Conservation (phyloP, 2,797 vertebrate species). For the Phoeniculus purpureus region DNA sequence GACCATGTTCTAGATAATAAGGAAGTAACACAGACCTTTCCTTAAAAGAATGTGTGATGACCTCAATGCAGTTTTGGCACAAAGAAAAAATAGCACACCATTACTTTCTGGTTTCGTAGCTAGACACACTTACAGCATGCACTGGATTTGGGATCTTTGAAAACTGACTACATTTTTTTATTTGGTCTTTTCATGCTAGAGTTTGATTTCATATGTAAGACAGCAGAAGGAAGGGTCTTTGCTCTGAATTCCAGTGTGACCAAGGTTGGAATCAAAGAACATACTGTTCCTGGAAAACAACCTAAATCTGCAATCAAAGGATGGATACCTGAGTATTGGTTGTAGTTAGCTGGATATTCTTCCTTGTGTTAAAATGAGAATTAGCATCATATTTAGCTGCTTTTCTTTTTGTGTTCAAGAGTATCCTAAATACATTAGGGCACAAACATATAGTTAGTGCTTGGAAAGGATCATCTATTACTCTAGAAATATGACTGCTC, state of each 20-base stretch:
- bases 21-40: background rate
- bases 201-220: background rate
- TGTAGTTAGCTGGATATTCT: background rate
- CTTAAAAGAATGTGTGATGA: background rate
- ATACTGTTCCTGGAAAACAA: background rate
- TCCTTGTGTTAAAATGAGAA: background rate
- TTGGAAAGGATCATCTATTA: background rate
- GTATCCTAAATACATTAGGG: background rate
- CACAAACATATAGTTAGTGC: background rate
- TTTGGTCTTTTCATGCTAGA: background rate
- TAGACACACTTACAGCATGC: slow-evolving; percentile 15
- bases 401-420: background rate
- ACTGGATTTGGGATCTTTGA: background rate
- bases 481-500: background rate
- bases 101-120: slow-evolving; percentile 15
- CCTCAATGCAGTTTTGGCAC: background rate
- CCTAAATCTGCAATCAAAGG: background rate
- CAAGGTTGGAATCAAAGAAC: background rate
- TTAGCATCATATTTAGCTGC: background rate
- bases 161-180: background rate
- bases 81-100: background rate
- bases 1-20: background rate
- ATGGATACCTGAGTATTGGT: background rate
- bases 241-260: background rate
- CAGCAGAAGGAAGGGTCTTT: background rate